Conservation (phyloP, 2,113 vertebrate genomes). For the Saimiri boliviensis region DNA sequence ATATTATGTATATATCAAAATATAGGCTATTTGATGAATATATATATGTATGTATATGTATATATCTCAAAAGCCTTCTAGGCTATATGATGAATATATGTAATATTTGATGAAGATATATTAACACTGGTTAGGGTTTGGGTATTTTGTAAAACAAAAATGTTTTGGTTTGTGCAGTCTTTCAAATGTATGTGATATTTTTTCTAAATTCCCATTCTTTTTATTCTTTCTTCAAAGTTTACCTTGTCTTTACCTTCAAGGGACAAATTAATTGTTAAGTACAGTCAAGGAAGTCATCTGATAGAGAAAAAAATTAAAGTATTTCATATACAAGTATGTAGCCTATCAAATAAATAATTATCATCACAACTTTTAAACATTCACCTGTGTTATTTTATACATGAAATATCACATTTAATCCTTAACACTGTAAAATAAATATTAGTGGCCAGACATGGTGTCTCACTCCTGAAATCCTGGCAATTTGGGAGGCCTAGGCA, state of each 20-base stretch:
- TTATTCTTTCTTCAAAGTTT: background rate
- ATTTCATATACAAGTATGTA: background rate
- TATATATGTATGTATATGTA: no score
- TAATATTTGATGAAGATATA: background rate
- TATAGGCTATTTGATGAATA: no score
- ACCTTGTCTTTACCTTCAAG: background rate
- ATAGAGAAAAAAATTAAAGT: background rate
- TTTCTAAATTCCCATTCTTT: constrained; percentile 18
- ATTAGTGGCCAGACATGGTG: no score
- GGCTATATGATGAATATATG: no score
- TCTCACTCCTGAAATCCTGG: no score
- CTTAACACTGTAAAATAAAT: background rate
- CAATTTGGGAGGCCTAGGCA: no score
- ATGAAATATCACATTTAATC: background rate
- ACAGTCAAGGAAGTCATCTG: background rate
- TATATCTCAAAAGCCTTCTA: no score
- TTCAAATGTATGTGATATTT: background rate
- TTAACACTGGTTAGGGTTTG: background rate
- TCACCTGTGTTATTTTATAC: background rate
- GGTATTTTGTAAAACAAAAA: background rate
- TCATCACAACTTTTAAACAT: background rate
- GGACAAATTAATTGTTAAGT: background rate
- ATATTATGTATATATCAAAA: no score
- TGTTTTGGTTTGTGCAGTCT: background rate
- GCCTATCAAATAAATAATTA: constrained; percentile 17